phyloP scores from a whole-genome alignment of 2,113 vertebrate species.

The Malurus cyaneus region DNA sequence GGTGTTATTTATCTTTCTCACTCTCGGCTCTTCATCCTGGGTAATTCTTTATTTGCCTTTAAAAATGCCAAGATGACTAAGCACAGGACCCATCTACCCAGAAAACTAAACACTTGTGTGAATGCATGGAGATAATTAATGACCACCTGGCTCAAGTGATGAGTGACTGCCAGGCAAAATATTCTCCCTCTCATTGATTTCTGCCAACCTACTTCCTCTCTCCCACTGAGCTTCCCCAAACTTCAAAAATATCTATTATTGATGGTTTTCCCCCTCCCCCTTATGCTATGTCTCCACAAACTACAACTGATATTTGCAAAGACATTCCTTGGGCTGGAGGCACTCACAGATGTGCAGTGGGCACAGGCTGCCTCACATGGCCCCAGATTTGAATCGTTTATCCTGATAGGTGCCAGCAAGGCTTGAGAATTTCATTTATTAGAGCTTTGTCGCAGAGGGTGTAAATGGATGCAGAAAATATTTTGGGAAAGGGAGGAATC shows the following conservation, averaged over 20 bases:
- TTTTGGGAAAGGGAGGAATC: not conserved
- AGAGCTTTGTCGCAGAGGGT: slow-evolving; percentile 40
- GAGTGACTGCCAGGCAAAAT: slow-evolving; percentile 69
- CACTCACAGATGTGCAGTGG: not conserved
- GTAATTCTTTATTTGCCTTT: slow-evolving; percentile 74
- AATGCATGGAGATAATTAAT: slow-evolving; percentile 81
- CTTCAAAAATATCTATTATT: slow-evolving; percentile 27
- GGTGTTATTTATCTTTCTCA: slow-evolving; percentile 74
- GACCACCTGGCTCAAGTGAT: slow-evolving; percentile 72
- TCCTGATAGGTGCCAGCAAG: slow-evolving; percentile 41
- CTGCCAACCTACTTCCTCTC: not conserved
- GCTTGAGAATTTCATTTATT: slow-evolving; percentile 40
- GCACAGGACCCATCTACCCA: slow-evolving; percentile 70
- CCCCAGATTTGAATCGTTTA: not conserved
- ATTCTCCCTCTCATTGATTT: not conserved
- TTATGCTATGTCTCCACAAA: slow-evolving; percentile 27
- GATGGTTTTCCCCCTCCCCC: not conserved
- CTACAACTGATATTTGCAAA: slow-evolving; percentile 52
- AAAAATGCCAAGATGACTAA: slow-evolving; percentile 85
- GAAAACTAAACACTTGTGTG: slow-evolving; percentile 83
- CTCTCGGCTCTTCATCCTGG: slow-evolving; percentile 42
- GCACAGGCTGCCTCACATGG: not conserved
- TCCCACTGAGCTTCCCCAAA: not conserved
- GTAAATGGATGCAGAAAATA: slow-evolving; percentile 46
- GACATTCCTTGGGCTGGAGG: slow-evolving; percentile 2